Evolutionary conservation across 2,888 invertebrate species (phyloP).

Genomic region (Megaustenia siamemsis): DNA sequence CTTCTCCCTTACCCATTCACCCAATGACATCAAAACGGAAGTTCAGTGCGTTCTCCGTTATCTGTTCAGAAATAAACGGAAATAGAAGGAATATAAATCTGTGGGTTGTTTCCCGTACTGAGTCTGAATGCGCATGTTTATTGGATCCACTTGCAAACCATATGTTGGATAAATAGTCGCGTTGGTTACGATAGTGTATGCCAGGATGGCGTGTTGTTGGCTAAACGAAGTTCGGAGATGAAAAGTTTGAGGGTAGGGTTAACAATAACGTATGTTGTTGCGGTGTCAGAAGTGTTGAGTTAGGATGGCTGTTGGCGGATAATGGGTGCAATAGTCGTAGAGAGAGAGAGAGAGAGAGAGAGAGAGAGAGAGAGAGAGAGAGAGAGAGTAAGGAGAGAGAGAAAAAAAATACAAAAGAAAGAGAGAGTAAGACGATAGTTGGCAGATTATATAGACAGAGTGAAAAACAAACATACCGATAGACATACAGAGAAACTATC

Average conservation of each 20-base stretch:
- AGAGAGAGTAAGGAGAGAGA: neutral
- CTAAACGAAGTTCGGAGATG: neutral
- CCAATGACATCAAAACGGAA: no score
- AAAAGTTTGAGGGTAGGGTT: neutral
- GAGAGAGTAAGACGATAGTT: no score
- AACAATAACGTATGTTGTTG: neutral
- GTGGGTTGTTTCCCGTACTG: neutral
- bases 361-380: neutral
- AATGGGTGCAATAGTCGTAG: neutral
- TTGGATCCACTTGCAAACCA: neutral
- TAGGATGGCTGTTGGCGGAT: neutral
- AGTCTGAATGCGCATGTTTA: neutral
- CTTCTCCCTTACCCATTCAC: no score
- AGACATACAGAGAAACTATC: no score
- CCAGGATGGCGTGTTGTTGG: neutral
- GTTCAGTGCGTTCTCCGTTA: neutral
- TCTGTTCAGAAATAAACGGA: neutral
- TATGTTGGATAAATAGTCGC: neutral
- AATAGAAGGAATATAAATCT: neutral
- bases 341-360: slow-evolving; percentile 27
- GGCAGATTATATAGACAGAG: no score
- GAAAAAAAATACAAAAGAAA: no score
- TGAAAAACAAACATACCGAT: no score
- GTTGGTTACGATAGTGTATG: neutral
- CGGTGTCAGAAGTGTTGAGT: neutral